Percentiles rank a stretch among this genome's conserved stretches.
These are phyloP conservation scores for Tetramorium alpestre DNA, from an alignment of 1,140 invertebrate species.

Conservation along the genomic window DNA sequence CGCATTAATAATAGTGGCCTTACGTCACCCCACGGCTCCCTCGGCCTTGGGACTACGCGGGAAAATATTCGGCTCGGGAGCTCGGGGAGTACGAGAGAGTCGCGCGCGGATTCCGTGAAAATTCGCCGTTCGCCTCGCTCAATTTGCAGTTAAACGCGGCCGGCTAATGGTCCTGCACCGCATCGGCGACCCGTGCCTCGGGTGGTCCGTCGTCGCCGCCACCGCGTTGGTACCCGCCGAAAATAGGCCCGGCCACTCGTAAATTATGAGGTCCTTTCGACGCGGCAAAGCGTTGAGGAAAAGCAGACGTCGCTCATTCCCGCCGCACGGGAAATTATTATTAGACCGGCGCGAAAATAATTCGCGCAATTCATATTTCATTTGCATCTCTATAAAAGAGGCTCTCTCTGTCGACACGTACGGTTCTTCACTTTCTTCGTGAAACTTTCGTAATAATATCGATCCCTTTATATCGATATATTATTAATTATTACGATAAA, in stretches of 20 bases:
- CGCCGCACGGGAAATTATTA: constrained; percentile 33
- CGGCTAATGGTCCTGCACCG: not conserved
- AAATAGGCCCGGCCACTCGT: constrained; percentile 48
- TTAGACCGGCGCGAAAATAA: constrained; percentile 45
- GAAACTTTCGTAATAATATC: not conserved
- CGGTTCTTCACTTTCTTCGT: not conserved
- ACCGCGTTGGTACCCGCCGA: not conserved
- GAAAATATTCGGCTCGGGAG: constrained; percentile 64
- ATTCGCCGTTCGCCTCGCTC: constrained; percentile 26
- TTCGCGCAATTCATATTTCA: constrained; percentile 15
- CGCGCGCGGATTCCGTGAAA: constrained; percentile 56
- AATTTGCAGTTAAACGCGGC: constrained; percentile 27
- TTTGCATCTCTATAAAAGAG: not conserved
- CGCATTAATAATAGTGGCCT: constrained; percentile 83
- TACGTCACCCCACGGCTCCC: constrained; percentile 76
- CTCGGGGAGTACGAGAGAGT: not conserved
- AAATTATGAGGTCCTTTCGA: constrained; percentile 54
- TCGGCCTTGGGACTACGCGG: constrained; percentile 75
- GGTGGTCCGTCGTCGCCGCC: not conserved
- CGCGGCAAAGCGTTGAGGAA: constrained; percentile 18
- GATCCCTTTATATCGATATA: not conserved
- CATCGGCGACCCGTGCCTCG: not conserved
- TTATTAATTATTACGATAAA: not conserved
- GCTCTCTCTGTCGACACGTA: too few relatives aligned
- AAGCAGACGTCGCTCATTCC: constrained; percentile 38